phyloP scores from a whole-genome alignment of 1,140 invertebrate genomes.

The Stegodyphus mimosarum region DNA sequence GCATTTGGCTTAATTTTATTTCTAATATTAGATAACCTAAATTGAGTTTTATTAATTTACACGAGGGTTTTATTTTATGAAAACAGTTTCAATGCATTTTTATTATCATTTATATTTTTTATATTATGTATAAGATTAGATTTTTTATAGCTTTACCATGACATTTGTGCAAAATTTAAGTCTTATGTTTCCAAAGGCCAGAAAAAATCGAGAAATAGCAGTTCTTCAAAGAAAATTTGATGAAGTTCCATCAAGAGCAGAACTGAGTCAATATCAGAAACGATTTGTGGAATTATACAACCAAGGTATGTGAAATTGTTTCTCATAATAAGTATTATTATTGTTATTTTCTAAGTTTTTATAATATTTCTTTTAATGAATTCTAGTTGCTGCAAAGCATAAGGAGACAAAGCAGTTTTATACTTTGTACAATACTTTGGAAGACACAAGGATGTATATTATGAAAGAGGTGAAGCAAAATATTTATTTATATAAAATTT shows the following conservation, averaged over 20 bases:
- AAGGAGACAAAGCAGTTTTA: constrained; percentile 98
- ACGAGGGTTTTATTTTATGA: too few species aligned
- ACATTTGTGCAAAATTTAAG: too few species aligned
- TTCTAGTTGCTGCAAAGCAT: constrained; percentile 89
- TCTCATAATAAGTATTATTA: background rate
- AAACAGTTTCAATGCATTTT: too few species aligned
- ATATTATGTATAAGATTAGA: too few species aligned
- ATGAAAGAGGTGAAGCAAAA: constrained; percentile 81
- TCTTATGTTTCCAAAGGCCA: constrained; percentile 71
- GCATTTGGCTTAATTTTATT: background rate
- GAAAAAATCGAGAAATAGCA: constrained; percentile 85
- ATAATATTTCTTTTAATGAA: constrained; percentile 1
- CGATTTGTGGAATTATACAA: constrained; percentile 96
- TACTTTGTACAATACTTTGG: constrained; percentile 94
- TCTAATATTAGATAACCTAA: too few species aligned
- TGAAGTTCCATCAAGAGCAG: constrained; percentile 89
- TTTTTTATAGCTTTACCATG: too few species aligned
- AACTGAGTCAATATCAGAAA: constrained; percentile 93
- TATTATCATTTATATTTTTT: too few species aligned
- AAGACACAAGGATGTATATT: constrained; percentile 91
- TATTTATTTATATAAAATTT: background rate
- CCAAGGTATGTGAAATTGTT: constrained; percentile 76
- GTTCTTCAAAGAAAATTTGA: constrained; percentile 83
- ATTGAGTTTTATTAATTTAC: too few species aligned
- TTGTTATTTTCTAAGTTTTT: background rate